Evolutionary conservation across 2,888 invertebrate genomes (phyloP).

Genomic region (Rotaria socialis): DNA sequence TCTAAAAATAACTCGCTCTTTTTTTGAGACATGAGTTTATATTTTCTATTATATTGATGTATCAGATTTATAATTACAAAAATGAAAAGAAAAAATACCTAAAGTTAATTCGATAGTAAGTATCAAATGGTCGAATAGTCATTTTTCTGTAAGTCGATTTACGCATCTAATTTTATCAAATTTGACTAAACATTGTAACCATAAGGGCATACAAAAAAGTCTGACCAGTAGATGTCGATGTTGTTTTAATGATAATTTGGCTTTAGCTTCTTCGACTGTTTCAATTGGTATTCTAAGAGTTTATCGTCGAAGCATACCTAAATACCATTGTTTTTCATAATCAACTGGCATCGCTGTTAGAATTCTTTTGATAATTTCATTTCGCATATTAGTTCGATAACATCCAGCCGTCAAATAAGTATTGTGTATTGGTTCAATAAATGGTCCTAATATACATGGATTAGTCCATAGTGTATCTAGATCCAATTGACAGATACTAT

Average conservation of each 20-base stretch:
- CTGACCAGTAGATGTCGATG: not conserved
- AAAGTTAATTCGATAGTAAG: not conserved
- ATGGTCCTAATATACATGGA: not conserved
- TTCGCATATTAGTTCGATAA: not conserved
- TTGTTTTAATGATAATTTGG: not conserved
- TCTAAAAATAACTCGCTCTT: too few species aligned
- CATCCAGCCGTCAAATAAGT: not conserved
- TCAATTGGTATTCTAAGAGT: not conserved
- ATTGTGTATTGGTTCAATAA: not conserved
- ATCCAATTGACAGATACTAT: not conserved
- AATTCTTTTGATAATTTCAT: conserved; percentile 7
- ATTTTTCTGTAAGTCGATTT: not conserved
- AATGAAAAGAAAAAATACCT: not conserved
- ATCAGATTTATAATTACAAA: too few species aligned
- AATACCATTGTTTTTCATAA: conserved; percentile 35
- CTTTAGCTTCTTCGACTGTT: conserved; percentile 12
- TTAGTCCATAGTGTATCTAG: not conserved
- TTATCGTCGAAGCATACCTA: conserved; percentile 22
- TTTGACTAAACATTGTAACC: not conserved
- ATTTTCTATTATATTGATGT: too few species aligned
- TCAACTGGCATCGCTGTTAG: not conserved
- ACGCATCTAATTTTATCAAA: not conserved
- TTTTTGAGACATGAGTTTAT: too few species aligned
- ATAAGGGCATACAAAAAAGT: not conserved
- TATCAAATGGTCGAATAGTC: not conserved